A percentile compares a stretch with the other conserved stretches of the same genome.
Conservation (phyloP, 2,797 vertebrate genomes). For the Oreortyx pictus region DNA sequence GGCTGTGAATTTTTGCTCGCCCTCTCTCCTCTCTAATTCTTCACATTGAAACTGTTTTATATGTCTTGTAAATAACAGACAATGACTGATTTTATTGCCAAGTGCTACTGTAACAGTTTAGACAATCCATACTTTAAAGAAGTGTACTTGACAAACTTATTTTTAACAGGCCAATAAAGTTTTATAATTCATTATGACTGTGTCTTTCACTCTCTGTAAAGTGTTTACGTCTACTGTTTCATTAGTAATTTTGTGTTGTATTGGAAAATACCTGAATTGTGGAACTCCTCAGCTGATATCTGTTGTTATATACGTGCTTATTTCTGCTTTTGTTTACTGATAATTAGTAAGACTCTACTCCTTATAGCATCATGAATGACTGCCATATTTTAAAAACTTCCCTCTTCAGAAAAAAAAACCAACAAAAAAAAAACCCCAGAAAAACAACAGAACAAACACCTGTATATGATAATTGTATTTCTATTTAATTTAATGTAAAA, state of each 20-base stretch:
- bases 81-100: slow-evolving; percentile 65
- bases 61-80: slow-evolving; percentile 66
- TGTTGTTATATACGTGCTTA: background rate
- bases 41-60: slow-evolving; percentile 21
- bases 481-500: background rate
- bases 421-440: too few relatives aligned
- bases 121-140: slow-evolving; percentile 42
- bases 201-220: slow-evolving; percentile 68
- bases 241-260: background rate
- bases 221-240: background rate
- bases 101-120: slow-evolving; percentile 58
- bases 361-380: background rate
- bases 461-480: background rate
- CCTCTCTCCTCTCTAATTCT: background rate
- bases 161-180: slow-evolving; percentile 81
- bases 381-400: background rate
- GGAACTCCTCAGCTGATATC: background rate
- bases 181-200: slow-evolving; percentile 63
- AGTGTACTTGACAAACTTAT: slow-evolving; percentile 62
- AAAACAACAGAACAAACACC: background rate
- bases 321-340: background rate
- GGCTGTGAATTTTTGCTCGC: slow-evolving; percentile 25
- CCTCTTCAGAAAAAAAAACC: background rate
- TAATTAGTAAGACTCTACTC: background rate
- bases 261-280: background rate